These are phyloP conservation scores for Muscicapa adusta DNA, from an alignment of 2,113 vertebrate species.

Conservation along the genomic window DNA sequence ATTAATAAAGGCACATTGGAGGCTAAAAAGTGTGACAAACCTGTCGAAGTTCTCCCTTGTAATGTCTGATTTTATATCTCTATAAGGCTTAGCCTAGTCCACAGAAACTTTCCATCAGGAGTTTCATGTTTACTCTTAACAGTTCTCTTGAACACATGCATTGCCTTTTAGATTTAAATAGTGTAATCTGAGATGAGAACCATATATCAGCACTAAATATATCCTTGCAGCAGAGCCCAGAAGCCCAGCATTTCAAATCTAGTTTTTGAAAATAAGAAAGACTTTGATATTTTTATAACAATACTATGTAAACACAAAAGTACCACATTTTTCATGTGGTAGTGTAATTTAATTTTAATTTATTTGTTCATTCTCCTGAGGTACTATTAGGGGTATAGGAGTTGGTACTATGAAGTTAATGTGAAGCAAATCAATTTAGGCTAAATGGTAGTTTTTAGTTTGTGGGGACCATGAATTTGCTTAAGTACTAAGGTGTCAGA, in stretches of 20 bases:
- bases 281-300: neutral
- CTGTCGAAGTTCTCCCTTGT: neutral
- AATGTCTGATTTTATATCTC: neutral
- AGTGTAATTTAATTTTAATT: neutral
- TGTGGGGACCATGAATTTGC: neutral
- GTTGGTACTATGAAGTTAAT: neutral
- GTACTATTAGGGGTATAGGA: neutral
- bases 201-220: slow-evolving; percentile 4
- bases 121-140: neutral
- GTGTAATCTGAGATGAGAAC: slow-evolving; percentile 32
- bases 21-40: neutral
- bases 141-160: neutral
- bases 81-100: neutral
- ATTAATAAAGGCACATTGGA: neutral
- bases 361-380: neutral
- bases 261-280: neutral
- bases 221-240: neutral
- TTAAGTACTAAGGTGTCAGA: neutral
- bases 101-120: neutral
- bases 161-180: slow-evolving; percentile 22
- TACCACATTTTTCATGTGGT: neutral
- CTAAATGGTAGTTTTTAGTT: neutral
- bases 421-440: neutral
- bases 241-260: neutral
- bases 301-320: neutral